Evolutionary conservation across 1,140 invertebrate species (phyloP).

Genomic region (Solen grandis): DNA sequence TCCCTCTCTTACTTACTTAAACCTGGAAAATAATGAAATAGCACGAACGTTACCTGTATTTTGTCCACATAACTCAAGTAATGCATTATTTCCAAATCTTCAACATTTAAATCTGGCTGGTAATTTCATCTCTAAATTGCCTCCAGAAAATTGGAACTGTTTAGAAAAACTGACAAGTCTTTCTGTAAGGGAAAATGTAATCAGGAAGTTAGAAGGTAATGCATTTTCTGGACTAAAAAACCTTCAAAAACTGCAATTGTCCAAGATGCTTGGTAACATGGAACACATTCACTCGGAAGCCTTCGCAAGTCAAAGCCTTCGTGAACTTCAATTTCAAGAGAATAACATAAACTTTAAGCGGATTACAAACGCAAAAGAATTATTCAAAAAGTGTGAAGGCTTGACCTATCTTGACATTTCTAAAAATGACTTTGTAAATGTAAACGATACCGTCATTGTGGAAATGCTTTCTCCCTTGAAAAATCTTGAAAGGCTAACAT

Average conservation of each 20-base stretch:
- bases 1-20: too few species aligned
- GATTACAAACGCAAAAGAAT: neutral
- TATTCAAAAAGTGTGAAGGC: neutral
- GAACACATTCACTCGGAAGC: neutral
- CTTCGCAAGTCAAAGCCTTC: neutral
- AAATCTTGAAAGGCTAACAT: neutral
- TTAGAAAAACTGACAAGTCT: neutral
- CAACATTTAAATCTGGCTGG: neutral
- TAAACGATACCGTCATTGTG: neutral
- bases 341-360: slow-evolving; percentile 6
- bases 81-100: slow-evolving; percentile 6
- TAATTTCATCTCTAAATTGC: neutral
- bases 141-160: slow-evolving; percentile 4
- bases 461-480: neutral
- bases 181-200: slow-evolving; percentile 9
- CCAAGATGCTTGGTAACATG: neutral
- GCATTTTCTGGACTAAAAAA: slow-evolving; percentile 11
- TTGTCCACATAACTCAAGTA: too few species aligned
- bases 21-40: too few species aligned
- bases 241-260: neutral
- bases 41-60: too few species aligned
- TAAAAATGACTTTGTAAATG: neutral
- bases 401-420: slow-evolving; percentile 8
- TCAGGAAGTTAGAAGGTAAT: neutral
- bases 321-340: neutral